These are phyloP conservation scores for Melanargia galathea DNA, from an alignment of 2,888 invertebrate genomes.

Conservation along the genomic window DNA sequence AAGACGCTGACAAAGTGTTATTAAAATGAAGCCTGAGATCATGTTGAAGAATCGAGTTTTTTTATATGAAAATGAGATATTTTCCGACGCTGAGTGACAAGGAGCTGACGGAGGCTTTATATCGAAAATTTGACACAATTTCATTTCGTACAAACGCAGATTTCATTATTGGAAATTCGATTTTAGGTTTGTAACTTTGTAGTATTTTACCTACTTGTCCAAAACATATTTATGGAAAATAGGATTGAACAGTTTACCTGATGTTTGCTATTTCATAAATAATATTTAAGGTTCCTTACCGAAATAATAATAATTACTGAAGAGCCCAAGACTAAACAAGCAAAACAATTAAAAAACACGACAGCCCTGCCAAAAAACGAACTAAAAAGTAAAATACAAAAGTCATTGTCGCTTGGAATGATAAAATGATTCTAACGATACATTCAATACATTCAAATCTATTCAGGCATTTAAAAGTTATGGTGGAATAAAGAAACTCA, in stretches of 20 bases:
- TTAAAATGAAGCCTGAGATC: conserved; percentile 31
- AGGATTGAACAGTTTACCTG: not conserved
- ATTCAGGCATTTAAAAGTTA: too few species aligned
- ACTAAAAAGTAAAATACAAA: too few species aligned
- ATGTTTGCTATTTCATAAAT: not conserved
- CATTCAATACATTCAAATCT: too few species aligned
- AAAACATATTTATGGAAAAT: not conserved
- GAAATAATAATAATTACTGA: too few species aligned
- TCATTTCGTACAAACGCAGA: conserved; percentile 43
- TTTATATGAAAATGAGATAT: conserved; percentile 34
- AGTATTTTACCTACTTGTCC: not conserved
- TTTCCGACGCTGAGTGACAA: conserved; percentile 54
- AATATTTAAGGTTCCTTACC: too few species aligned
- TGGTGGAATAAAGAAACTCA: too few species aligned
- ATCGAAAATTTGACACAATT: conserved; percentile 48
- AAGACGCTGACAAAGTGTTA: conserved; percentile 23
- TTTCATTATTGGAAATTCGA: conserved; percentile 22
- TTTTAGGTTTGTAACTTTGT: not conserved
- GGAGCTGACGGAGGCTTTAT: conserved; percentile 60
- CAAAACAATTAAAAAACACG: too few species aligned
- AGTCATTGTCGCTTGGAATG: too few species aligned
- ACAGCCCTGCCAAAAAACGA: too few species aligned
- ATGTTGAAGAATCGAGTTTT: conserved; percentile 26
- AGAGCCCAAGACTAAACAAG: too few species aligned
- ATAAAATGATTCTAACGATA: too few species aligned